Conservation (phyloP, 2,797 vertebrate genomes). For the Morus bassanus region DNA sequence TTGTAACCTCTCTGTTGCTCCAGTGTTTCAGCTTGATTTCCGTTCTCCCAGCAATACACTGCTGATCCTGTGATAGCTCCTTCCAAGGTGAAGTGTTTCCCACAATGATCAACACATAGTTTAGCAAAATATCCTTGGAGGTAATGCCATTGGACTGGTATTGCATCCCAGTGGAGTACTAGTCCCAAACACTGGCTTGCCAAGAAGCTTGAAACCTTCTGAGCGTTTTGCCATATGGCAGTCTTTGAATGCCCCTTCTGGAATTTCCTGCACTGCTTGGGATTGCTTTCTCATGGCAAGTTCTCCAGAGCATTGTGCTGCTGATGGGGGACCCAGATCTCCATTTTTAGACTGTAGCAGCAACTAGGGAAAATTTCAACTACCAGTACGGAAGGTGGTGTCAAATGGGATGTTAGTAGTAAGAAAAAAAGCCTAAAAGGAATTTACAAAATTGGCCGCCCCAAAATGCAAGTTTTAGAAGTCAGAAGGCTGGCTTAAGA, state of each 20-base stretch:
- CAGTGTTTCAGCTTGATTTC: neutral
- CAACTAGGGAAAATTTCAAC: neutral
- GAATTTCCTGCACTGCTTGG: neutral
- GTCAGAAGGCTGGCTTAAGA: neutral
- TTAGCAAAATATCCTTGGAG: conserved; percentile 19
- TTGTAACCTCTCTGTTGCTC: neutral
- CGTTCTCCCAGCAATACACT: neutral
- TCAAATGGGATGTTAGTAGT: neutral
- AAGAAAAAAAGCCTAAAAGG: neutral
- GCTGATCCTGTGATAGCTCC: neutral
- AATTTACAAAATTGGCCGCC: neutral
- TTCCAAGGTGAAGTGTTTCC: neutral
- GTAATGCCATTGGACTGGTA: conserved; percentile 14
- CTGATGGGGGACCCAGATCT: neutral
- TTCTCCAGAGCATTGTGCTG: neutral
- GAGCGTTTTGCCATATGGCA: neutral
- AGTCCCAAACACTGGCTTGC: neutral
- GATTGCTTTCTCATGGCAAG: neutral
- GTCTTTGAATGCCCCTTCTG: neutral
- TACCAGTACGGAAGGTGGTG: neutral
- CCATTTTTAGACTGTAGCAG: neutral
- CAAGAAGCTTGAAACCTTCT: neutral
- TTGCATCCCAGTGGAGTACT: neutral
- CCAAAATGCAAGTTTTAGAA: neutral
- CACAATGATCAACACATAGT: neutral